These are phyloP conservation scores for Sericinus montela DNA, from an alignment of 2,888 invertebrate genomes.

Conservation along the genomic window DNA sequence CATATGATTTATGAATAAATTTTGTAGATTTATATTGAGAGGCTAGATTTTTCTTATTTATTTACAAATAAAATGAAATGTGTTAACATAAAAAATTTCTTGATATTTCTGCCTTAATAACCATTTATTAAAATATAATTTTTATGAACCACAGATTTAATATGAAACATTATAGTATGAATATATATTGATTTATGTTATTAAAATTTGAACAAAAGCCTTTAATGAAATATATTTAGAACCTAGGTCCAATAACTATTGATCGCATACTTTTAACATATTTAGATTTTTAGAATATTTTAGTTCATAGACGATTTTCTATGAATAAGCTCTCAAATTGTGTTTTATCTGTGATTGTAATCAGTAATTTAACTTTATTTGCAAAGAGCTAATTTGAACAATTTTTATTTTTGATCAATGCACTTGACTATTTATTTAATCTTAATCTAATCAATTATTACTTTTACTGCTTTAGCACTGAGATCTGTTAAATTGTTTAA, in stretches of 20 bases:
- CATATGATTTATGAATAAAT: conserved; percentile 3
- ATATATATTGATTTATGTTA: too few relatives aligned
- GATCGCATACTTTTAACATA: too few relatives aligned
- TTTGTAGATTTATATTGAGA: conserved; percentile 12
- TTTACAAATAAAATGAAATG: neutral
- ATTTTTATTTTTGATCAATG: conserved; percentile 59
- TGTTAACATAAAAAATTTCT: neutral
- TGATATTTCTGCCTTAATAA: conserved; percentile 2
- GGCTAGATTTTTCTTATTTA: conserved; percentile 12
- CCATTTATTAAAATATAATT: neutral
- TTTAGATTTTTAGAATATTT: conserved; percentile 7
- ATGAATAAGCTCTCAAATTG: conserved; percentile 60
- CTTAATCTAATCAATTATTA: conserved; percentile 64
- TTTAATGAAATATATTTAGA: too few relatives aligned
- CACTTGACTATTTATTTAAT: conserved; percentile 74
- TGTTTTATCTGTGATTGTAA: conserved; percentile 71
- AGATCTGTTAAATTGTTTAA: conserved; percentile 77
- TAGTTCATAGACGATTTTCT: conserved; percentile 19
- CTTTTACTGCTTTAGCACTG: conserved; percentile 71
- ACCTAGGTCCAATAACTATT: too few relatives aligned
- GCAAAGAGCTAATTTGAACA: conserved; percentile 65
- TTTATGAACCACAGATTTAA: too few relatives aligned
- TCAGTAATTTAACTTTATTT: conserved; percentile 53
- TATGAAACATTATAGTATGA: too few relatives aligned
- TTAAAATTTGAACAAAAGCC: too few relatives aligned